Conservation (phyloP, 1,140 invertebrate genomes). For the Drosophila novamexicana region DNA sequence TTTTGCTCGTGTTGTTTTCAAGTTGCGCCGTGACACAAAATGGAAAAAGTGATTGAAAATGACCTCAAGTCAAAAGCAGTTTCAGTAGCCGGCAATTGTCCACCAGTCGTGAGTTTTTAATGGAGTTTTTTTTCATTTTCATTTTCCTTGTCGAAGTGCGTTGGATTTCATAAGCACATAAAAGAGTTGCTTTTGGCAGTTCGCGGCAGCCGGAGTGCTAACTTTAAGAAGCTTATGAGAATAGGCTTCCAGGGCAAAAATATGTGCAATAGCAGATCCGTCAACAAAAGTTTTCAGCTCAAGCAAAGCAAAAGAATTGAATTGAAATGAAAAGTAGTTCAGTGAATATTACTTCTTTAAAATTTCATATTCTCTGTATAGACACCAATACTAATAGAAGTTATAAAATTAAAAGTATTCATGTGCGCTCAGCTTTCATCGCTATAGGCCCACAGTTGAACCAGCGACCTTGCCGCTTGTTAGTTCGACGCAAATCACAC, state of each 20-base stretch:
- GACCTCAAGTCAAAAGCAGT: constrained; percentile 78
- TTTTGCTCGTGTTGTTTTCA: constrained; percentile 59
- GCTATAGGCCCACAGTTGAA: too few species aligned
- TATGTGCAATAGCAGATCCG: too few species aligned
- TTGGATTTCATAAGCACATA: constrained; percentile 36
- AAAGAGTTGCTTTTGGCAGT: constrained; percentile 34
- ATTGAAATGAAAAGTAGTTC: too few species aligned
- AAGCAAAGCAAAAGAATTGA: too few species aligned
- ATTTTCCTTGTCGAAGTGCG: constrained; percentile 40
- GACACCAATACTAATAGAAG: too few species aligned
- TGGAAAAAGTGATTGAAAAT: constrained; percentile 82
- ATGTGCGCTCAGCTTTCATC: too few species aligned
- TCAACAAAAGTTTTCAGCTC: too few species aligned
- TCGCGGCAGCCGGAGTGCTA: neutral
- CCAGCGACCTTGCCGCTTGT: too few species aligned
- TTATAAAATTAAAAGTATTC: too few species aligned
- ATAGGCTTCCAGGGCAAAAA: neutral
- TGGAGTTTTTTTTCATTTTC: constrained; percentile 52
- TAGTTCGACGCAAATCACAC: too few species aligned
- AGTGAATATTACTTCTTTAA: too few species aligned
- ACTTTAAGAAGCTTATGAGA: constrained; percentile 20
- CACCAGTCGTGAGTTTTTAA: constrained; percentile 62
- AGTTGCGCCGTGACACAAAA: constrained; percentile 66
- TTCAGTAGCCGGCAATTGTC: constrained; percentile 50
- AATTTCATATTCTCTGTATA: too few species aligned